Percentiles rank a stretch among this genome's conserved stretches.
These are phyloP conservation scores for Stomorhina lunata DNA, from an alignment of 2,888 invertebrate genomes.

Conservation along the genomic window DNA sequence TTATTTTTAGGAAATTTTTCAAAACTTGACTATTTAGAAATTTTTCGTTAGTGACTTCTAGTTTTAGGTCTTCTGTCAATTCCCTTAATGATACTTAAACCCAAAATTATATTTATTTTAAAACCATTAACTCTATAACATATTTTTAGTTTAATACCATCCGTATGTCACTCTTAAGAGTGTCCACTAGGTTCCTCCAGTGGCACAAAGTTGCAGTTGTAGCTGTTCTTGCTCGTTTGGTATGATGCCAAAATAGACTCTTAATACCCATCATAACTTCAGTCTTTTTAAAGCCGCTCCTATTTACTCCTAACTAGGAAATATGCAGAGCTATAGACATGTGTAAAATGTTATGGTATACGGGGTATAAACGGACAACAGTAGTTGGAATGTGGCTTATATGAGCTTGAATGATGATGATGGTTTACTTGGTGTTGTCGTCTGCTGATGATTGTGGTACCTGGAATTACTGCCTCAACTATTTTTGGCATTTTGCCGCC, in stretches of 20 bases:
- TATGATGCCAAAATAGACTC: neutral
- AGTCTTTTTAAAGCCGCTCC: constrained; percentile 46
- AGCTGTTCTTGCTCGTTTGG: neutral
- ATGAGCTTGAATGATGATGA: constrained; percentile 11
- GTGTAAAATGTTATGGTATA: constrained; percentile 11
- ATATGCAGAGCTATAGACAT: constrained; percentile 9
- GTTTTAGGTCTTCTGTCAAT: too few relatives aligned
- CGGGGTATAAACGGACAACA: neutral
- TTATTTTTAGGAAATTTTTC: too few relatives aligned
- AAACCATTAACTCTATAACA: neutral
- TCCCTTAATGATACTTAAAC: constrained; percentile 26
- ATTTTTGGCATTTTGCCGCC: constrained; percentile 62
- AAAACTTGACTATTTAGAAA: too few relatives aligned
- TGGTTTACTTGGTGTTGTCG: neutral
- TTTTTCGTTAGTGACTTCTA: too few relatives aligned
- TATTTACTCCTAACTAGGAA: constrained; percentile 36
- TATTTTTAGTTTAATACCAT: neutral
- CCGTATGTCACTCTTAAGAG: neutral
- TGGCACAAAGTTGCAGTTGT: neutral
- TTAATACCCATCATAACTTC: constrained; percentile 47
- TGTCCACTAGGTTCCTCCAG: neutral
- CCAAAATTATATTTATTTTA: constrained; percentile 38
- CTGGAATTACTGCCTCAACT: constrained; percentile 41
- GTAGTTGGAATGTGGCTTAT: constrained; percentile 45
- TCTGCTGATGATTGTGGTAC: neutral